These are phyloP conservation scores for Leucoptera coffeella DNA, from an alignment of 2,888 invertebrate genomes.

Conservation along the genomic window DNA sequence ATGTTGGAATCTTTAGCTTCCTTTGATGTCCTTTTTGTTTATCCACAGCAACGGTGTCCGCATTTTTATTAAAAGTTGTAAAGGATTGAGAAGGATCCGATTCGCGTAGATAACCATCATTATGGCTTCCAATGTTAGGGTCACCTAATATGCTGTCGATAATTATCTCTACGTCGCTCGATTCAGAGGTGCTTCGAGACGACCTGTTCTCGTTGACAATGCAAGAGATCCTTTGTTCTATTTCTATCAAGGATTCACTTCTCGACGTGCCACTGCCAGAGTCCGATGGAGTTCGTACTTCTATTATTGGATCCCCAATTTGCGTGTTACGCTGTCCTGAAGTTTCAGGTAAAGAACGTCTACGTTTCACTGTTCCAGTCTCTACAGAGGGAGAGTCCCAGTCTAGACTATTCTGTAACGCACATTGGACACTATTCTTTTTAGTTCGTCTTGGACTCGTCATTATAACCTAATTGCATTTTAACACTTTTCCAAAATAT, in stretches of 20 bases:
- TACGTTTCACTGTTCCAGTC: conserved; percentile 67
- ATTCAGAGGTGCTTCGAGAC: conserved; percentile 41
- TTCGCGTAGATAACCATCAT: too few species aligned
- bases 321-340: conserved; percentile 11
- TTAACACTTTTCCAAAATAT: conserved; percentile 8
- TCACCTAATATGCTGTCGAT: conserved; percentile 30
- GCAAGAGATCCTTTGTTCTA: conserved; percentile 42
- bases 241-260: conserved; percentile 30
- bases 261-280: conserved; percentile 34
- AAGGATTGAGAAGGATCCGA: too few species aligned
- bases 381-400: conserved; percentile 68
- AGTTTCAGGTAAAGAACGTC: conserved; percentile 51
- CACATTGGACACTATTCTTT: conserved; percentile 31
- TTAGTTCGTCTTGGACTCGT: conserved; percentile 45
- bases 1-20: conserved; percentile 24
- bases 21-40: conserved; percentile 23
- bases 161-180: conserved; percentile 34
- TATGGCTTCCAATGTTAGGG: too few species aligned
- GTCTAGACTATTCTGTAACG: conserved; percentile 39
- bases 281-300: conserved; percentile 34
- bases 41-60: conserved; percentile 14
- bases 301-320: conserved; percentile 24
- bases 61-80: conserved; percentile 26
- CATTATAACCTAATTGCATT: conserved; percentile 34
- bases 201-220: conserved; percentile 43